Base-by-base conservation (phyloP, 2,888 invertebrate species). In the Octonoba sinensis region DNA sequence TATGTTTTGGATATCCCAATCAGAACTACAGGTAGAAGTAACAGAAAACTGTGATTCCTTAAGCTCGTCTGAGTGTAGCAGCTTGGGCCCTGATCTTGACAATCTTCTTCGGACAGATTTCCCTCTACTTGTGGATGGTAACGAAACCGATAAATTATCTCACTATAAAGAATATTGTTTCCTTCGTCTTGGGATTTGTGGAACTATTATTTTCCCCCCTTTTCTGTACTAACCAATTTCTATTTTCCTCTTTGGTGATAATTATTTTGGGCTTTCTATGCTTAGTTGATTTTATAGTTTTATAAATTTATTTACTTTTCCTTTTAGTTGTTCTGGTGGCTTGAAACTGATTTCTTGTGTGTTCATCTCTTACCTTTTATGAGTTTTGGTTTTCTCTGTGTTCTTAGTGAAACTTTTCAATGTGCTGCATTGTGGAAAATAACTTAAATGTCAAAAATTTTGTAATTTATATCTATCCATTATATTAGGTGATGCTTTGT, bases 71-170 rank as follows among this genome's bases (percentile, higher is more conserved):
- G 82, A 82, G 54, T 82, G 82, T 71, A 82, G 82, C 82, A 82
- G 82, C 57, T 75, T 82, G 76, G 82, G 82, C 47, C 82, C 82
- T n/a, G 82, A 82, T 59, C 82, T 82, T 44, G 82, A 82, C 82
- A 82, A 82, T 69, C 72, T 82, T 8, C 76, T 82, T 22, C 70
- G 82, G 18, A 46, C 82, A 51, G 82, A 82, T 82, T 82, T 82
- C 18, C 82, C 82, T 65, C 82, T 76, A 11, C 82, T 82, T 18
- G 67, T 64, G 11, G 75, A 82, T 76, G 82, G 82, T 82, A 82
- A 82, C 75, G 36, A 20, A 46, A 69, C 44, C 56, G 57, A 56
- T 59, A 20, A 71, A 46, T 47, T 36, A 44, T 24, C 57, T 49
- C 36, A 27, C 20, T 64, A 18, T 64, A 20, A 70, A 70, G 66